Evolutionary conservation across 2,888 invertebrate species (phyloP), one percentile per base, ranked within the genome.

Genomic region (Chloroclysta siterata): DNA sequence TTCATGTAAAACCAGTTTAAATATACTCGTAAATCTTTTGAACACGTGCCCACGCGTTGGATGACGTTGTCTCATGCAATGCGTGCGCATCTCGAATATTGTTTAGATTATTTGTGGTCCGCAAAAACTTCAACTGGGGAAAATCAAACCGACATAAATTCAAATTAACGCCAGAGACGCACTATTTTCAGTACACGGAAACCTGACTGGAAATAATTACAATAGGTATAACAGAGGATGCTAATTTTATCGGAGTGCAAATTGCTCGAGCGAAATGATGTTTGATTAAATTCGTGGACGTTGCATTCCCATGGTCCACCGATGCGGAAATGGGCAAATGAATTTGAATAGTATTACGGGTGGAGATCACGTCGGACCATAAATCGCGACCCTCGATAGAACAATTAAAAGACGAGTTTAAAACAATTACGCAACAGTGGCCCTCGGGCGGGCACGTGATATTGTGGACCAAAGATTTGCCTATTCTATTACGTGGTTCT

Each of bases 401-500:
- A 93, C 92, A 93, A 93, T 93, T 93, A 93, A 93, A 93, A 92
- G 90, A 87, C 87, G 89, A 89, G 88, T 86, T 90, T 91, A 89
- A 93, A 93, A 93, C 93, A 92, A 93, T 93, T 93, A 93, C 90
- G 89, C 89, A 89, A 86, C 81, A 75, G 84, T 84, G 81, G 89
- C 90, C 92, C 87, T 72, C 75, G 73, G 90, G 91, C 85, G 67
- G 74, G 73, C 76, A 89, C 89, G 89, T 88, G 90, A 88, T 80
- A 74, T 75, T 79, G 79, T 73, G 78, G 84, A 85, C 72, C 75
- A 75, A 73, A 73, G 72, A 77, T 71, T 63, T 66, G 60, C 60
- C 57, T 56, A 42, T 46, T 55, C 63, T 55, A 58, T 58, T 53
- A 53, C 53, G 17, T 41, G 28, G 8, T 15, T 52, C 28, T 52